Conservation (phyloP, 2,797 vertebrate genomes). For the Fundulus diaphanus region DNA sequence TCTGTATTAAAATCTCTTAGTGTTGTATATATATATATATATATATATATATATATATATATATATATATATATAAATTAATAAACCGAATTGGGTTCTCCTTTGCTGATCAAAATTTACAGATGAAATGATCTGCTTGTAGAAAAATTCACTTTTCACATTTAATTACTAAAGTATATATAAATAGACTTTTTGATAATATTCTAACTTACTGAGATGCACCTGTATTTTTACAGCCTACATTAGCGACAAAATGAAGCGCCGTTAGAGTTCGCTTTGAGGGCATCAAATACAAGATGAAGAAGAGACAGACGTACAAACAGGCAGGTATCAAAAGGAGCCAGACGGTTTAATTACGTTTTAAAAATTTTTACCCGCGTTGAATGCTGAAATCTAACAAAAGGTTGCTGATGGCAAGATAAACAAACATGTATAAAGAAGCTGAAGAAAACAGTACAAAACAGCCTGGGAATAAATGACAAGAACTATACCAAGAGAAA, state of each 20-base stretch:
- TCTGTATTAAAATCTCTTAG: background rate
- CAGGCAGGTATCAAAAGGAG: slow-evolving; percentile 3
- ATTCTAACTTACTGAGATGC: background rate
- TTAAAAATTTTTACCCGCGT: background rate
- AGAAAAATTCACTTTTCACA: background rate
- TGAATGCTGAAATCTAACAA: slow-evolving; percentile 4
- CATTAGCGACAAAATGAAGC: background rate
- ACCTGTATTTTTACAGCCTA: background rate
- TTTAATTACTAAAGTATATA: background rate
- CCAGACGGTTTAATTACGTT: background rate
- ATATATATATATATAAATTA: too few relatives aligned
- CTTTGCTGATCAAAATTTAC: background rate
- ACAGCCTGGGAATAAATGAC: background rate
- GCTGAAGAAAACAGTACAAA: background rate
- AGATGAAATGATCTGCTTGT: background rate
- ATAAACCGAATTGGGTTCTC: background rate
- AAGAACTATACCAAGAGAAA: background rate
- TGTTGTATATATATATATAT: too few relatives aligned
- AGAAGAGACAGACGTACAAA: background rate
- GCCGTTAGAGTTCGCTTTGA: background rate
- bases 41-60: too few relatives aligned
- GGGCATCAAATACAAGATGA: background rate
- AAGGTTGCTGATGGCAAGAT: background rate
- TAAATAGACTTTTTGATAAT: background rate
- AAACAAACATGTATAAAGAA: background rate